Base-by-base conservation (phyloP, 2,113 vertebrate genomes). In the Tachycineta bicolor region DNA sequence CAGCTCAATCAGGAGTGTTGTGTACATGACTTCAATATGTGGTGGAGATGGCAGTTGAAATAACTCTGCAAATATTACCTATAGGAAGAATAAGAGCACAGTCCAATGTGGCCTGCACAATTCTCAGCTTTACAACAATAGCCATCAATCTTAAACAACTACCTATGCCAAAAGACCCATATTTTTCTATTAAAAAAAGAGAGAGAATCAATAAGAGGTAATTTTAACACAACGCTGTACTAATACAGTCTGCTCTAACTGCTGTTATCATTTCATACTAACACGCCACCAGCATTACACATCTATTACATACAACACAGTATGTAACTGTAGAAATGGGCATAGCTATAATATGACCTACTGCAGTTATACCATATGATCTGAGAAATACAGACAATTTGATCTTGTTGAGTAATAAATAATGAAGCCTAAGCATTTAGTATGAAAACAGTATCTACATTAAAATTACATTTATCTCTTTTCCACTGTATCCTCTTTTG, bases 21-120 rank as follows among this genome's bases (percentile, higher is more conserved):
- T 99, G 90, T 99, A 99, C 99, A 99, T 99, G 80, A 99, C 99
- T 52, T 99, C 99, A 8, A 99, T 98, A 95, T 99, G 99, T 29
- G 99, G 99, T 2, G 99, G 98, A 47, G 91, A 50, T 0, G 99
- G 99, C 92, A 99, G 98, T 8, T 99, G 99, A 96, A 99, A 99
- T 16, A 99, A 97, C 70, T 99, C 99, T 24, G 98, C 98, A 93
- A 99, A 99, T 87, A 99, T 99, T 29, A 99, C 99, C 99, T 99
- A 71, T 2, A 11, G 41, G 53, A 93, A 50, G 12, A 83, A 26
- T 91, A 31, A 93, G 46, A 95, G 55, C 7, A 46, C 52, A 71
- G 70, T 29, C 28, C 5, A 1, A 3, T 0, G 0, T 1, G 4
- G 39, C 29, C 34, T 46, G 58, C 26, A 77, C 8, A 63, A 23